Conservation (phyloP, 2,113 vertebrate genomes). For the Zosterops pallidus region DNA sequence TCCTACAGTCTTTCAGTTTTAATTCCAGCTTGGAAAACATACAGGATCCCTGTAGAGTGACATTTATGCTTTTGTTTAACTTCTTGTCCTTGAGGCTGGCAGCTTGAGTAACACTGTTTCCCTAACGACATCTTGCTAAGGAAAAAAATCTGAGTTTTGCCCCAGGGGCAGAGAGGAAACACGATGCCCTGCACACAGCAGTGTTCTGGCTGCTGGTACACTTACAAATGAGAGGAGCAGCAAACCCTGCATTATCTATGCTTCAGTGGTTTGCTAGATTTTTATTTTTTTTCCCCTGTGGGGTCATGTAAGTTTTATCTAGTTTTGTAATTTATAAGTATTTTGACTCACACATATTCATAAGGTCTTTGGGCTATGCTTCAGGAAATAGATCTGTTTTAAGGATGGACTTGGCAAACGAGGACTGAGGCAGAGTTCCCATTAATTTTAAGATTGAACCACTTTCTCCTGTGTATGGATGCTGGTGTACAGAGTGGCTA, state of each 20-base stretch:
- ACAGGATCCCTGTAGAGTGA: background rate
- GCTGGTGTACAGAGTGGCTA: background rate
- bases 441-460: background rate
- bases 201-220: background rate
- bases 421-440: background rate
- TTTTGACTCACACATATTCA: background rate
- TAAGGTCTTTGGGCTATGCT: background rate
- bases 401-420: background rate
- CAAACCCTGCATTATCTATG: background rate
- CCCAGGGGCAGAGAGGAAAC: background rate
- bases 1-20: conserved; percentile 43
- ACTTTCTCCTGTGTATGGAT: background rate
- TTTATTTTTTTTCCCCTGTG: too few species aligned
- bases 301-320: background rate
- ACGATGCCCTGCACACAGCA: background rate
- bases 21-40: conserved; percentile 29
- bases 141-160: background rate
- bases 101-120: background rate
- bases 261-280: background rate
- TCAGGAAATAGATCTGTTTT: background rate
- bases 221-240: background rate
- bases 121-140: background rate
- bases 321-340: background rate
- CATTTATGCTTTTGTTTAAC: conserved; percentile 31
- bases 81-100: conserved; percentile 37